A percentile compares a stretch with the other conserved stretches of the same genome.
These are phyloP conservation scores for Lagria hirta DNA, from an alignment of 2,888 invertebrate species.

Conservation along the genomic window DNA sequence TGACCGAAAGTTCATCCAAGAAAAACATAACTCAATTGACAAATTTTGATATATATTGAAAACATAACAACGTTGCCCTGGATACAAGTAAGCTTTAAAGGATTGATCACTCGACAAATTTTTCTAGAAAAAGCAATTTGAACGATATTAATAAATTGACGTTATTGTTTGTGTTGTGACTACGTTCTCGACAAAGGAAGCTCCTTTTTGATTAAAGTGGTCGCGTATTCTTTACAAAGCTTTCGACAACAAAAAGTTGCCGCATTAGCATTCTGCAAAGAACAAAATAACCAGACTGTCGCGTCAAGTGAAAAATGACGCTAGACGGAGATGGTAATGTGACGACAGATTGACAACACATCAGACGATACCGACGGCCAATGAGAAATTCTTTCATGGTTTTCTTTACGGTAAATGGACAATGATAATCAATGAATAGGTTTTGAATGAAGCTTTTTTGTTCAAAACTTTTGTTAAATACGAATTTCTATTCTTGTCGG, in stretches of 20 bases:
- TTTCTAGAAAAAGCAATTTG: slow-evolving; percentile 10
- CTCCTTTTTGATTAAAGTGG: slow-evolving; percentile 28
- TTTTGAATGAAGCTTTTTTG: slow-evolving; percentile 12
- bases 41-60: too few species aligned
- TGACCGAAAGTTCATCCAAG: too few species aligned
- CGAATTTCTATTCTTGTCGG: slow-evolving; percentile 16
- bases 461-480: slow-evolving; percentile 8
- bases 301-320: slow-evolving; percentile 32
- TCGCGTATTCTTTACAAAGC: slow-evolving; percentile 26
- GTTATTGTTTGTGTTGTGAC: slow-evolving; percentile 25
- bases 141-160: slow-evolving; percentile 16
- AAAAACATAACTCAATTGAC: too few species aligned
- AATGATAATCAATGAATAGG: slow-evolving; percentile 20
- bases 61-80: too few species aligned
- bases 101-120: slow-evolving; percentile 8
- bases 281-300: slow-evolving; percentile 31
- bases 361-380: slow-evolving; percentile 22
- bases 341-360: slow-evolving; percentile 33
- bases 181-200: slow-evolving; percentile 24
- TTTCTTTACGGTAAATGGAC: slow-evolving; percentile 22
- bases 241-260: slow-evolving; percentile 23
- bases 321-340: slow-evolving; percentile 29
- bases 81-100: too few species aligned
- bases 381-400: slow-evolving; percentile 20
- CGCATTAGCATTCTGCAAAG: slow-evolving; percentile 23